These are phyloP conservation scores for Archips xylosteana DNA, from an alignment of 2,888 invertebrate species.

Conservation along the genomic window DNA sequence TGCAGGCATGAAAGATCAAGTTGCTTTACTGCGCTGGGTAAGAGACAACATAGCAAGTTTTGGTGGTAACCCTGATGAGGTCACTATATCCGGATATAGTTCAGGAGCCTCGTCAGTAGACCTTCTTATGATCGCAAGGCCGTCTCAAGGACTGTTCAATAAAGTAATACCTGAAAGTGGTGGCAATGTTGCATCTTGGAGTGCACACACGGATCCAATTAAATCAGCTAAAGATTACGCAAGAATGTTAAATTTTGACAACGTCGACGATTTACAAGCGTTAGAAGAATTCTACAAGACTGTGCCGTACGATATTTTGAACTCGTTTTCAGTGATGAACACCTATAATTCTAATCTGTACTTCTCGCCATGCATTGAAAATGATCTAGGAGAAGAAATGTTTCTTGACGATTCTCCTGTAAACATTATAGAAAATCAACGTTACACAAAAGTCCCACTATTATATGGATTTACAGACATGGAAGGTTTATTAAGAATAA, in stretches of 20 bases:
- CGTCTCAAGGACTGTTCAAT: neutral
- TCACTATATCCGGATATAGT: neutral
- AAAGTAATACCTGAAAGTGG: conserved; percentile 19
- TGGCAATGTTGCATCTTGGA: conserved; percentile 8
- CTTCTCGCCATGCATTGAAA: conserved; percentile 10
- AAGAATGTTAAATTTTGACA: conserved; percentile 10
- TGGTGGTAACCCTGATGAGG: conserved; percentile 14
- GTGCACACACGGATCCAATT: conserved; percentile 5
- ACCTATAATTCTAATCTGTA: neutral
- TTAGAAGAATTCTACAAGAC: conserved; percentile 16
- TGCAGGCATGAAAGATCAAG: conserved; percentile 9
- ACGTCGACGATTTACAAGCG: neutral
- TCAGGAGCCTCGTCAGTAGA: neutral
- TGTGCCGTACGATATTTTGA: neutral
- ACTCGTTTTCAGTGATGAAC: neutral
- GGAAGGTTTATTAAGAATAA: conserved; percentile 39
- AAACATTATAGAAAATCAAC: conserved; percentile 27
- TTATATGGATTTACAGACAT: conserved; percentile 32
- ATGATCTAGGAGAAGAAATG: conserved; percentile 11
- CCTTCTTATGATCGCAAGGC: conserved; percentile 1
- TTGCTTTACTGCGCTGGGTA: conserved; percentile 10
- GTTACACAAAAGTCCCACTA: conserved; percentile 36
- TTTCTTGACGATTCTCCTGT: conserved; percentile 26
- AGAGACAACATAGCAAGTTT: conserved; percentile 9
- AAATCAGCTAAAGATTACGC: conserved; percentile 4